These are phyloP conservation scores for Genyomyrus donnyi DNA, from an alignment of 2,113 vertebrate species.

Conservation along the genomic window DNA sequence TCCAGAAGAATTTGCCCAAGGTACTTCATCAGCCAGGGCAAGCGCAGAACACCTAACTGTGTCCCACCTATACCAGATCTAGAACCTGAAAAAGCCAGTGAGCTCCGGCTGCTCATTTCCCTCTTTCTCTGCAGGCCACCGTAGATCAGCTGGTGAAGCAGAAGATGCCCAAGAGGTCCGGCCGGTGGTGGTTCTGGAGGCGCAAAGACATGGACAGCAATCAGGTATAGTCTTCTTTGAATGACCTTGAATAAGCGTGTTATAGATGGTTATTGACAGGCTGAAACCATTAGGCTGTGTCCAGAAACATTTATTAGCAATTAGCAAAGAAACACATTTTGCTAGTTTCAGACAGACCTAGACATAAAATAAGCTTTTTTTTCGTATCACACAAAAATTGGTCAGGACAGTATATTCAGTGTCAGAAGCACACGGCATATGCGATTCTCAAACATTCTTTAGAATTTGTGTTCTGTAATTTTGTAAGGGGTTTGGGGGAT, in stretches of 20 bases:
- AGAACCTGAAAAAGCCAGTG: background rate
- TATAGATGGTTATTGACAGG: background rate
- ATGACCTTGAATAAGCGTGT: background rate
- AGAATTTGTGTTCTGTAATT: background rate
- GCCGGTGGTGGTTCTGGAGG: slow-evolving; percentile 88
- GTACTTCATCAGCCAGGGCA: slow-evolving; percentile 50
- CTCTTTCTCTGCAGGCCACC: slow-evolving; percentile 54
- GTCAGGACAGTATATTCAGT: background rate
- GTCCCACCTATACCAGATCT: background rate
- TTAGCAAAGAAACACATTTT: background rate
- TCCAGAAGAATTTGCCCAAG: slow-evolving; percentile 84
- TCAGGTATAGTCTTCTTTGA: slow-evolving; percentile 41
- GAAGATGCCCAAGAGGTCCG: slow-evolving; percentile 82
- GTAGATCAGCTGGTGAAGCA: slow-evolving; percentile 76
- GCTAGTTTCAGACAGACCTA: background rate
- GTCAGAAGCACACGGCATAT: background rate
- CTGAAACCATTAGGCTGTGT: background rate
- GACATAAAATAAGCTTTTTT: background rate
- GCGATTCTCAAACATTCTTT: background rate
- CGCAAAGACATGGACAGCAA: slow-evolving; percentile 62
- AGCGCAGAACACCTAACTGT: background rate
- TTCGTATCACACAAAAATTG: background rate
- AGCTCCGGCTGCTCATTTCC: background rate
- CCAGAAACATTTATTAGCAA: background rate
- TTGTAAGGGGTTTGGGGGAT: background rate